Evolutionary conservation across 1,140 invertebrate genomes (phyloP), one percentile per base, ranked within the genome.

Genomic region (Drosophila bocqueti): DNA sequence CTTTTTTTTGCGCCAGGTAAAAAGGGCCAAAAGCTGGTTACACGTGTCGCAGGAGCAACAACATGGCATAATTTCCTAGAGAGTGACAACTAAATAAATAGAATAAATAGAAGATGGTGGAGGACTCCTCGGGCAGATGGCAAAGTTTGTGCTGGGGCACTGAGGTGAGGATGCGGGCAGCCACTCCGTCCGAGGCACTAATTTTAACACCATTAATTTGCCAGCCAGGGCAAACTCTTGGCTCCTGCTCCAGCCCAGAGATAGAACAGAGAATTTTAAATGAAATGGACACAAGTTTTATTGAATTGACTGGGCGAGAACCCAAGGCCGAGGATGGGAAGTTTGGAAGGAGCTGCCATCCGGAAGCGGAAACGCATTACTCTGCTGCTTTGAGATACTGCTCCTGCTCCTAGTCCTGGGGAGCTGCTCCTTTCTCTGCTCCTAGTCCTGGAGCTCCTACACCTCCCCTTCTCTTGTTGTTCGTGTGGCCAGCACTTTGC

Each of bases 271-370:
- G 78, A 85, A 89, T 91, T 91, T 90, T 83, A 91, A 91, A 91
- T 91, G 83, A 91, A 91, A 91, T 91, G 90, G 84, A 91, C 89
- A 85, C 90, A 91, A 85, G 67, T 91, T 89, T 91, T 92, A 91
- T 91, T 91, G 84, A 89, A 91, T 91, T 85, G 79, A 82, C 65
- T 83, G 73, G 68, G 43, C 60, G 40, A 57, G 54, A 40, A 57
- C 54, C 54, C 55, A 58, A 46, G 36, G 64, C 18, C 47, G 65
- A 52, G 38, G 24, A 45, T 26, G 47, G 29, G 15, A 13, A 40
- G 10, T 24, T 13, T 13, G 45, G 13, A 38, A 43, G 40, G 38
- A 73, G 43, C 65, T 67, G 40, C 13, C 31, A 29, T 47, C 45
- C 77, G 81, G 84, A 89, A 84, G 83, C 81, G 84, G 81, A 89